These are phyloP conservation scores for Hippocampus mohnikei DNA, from an alignment of 2,113 vertebrate species.

Conservation along the genomic window DNA sequence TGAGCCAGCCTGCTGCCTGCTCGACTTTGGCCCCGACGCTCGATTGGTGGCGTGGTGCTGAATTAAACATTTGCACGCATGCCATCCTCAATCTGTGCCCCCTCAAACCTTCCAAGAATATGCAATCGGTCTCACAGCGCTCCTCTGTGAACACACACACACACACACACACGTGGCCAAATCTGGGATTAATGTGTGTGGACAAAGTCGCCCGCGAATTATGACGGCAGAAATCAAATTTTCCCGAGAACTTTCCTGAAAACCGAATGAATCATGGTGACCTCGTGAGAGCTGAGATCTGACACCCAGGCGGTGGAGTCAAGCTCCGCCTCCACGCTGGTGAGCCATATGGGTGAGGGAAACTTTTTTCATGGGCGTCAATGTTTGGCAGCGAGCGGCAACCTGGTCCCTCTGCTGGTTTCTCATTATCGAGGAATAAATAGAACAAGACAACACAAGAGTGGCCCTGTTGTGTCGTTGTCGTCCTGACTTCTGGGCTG, in stretches of 20 bases:
- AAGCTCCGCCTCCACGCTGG: conserved; percentile 49
- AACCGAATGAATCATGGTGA: not conserved
- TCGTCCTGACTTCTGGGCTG: conserved; percentile 62
- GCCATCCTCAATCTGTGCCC: conserved; percentile 54
- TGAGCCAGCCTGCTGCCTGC: conserved; percentile 33
- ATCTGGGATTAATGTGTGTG: conserved; percentile 24
- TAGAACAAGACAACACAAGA: conserved; percentile 71
- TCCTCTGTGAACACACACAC: conserved; percentile 20
- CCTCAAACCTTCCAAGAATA: conserved; percentile 53
- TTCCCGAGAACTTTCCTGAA: not conserved
- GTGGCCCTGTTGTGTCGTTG: conserved; percentile 65
- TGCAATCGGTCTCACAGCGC: conserved; percentile 56
- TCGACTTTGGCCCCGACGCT: conserved; percentile 24
- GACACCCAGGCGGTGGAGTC: conserved; percentile 57
- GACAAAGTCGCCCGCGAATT: conserved; percentile 39
- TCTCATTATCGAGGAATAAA: conserved; percentile 76
- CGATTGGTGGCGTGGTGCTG: conserved; percentile 48
- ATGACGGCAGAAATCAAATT: conserved; percentile 33
- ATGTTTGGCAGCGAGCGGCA: conserved; percentile 55
- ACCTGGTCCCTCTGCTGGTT: conserved; percentile 64
- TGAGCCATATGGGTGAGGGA: conserved; percentile 71
- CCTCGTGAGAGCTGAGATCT: not conserved
- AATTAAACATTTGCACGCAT: conserved; percentile 58
- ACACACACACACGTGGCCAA: conserved; percentile 26
- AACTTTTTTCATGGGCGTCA: conserved; percentile 53